phyloP scores from a whole-genome alignment of 1,140 invertebrate genomes.

The Drosophila tsacasi region DNA sequence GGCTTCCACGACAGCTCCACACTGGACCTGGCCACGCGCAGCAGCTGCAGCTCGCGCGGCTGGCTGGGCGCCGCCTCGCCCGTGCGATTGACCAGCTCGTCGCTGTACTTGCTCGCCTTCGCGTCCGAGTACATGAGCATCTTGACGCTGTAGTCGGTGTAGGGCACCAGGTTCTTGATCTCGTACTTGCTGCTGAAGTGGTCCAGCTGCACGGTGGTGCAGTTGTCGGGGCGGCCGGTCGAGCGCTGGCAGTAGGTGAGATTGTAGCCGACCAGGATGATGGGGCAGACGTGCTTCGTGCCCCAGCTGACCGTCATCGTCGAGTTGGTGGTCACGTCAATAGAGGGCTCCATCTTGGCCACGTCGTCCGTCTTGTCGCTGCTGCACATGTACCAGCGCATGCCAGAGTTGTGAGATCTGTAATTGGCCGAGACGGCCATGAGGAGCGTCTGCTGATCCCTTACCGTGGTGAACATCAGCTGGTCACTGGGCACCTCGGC shows the following conservation, averaged over 20 bases:
- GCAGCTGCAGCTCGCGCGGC: conserved; percentile 48
- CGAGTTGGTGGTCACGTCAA: conserved; percentile 47
- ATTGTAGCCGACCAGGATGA: conserved; percentile 73
- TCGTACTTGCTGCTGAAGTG: conserved; percentile 46
- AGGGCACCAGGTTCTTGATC: conserved; percentile 63
- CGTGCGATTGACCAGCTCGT: conserved; percentile 60
- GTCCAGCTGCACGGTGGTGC: conserved; percentile 61
- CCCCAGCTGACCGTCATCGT: conserved; percentile 71
- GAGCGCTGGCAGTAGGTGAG: conserved; percentile 74
- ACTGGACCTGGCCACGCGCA: conserved; percentile 41
- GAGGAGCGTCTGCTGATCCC: conserved; percentile 47
- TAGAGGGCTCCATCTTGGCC: conserved; percentile 72
- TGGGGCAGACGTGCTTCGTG: conserved; percentile 63
- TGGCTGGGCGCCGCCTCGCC: conserved; percentile 63
- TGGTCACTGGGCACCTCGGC: conserved; percentile 40
- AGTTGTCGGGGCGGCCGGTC: conserved; percentile 58
- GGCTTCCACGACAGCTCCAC: conserved; percentile 59
- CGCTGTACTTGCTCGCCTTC: conserved; percentile 69
- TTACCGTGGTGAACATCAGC: conserved; percentile 51
- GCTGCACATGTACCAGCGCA: conserved; percentile 75
- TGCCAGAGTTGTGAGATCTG: conserved; percentile 61
- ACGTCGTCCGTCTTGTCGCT: conserved; percentile 69
- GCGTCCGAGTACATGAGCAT: conserved; percentile 71
- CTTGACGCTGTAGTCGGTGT: conserved; percentile 66
- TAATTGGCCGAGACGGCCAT: conserved; percentile 81